A percentile compares a stretch with the other conserved stretches of the same genome.
Conservation (phyloP, 2,797 vertebrate genomes). For the Phaenicophaeus curvirostris region DNA sequence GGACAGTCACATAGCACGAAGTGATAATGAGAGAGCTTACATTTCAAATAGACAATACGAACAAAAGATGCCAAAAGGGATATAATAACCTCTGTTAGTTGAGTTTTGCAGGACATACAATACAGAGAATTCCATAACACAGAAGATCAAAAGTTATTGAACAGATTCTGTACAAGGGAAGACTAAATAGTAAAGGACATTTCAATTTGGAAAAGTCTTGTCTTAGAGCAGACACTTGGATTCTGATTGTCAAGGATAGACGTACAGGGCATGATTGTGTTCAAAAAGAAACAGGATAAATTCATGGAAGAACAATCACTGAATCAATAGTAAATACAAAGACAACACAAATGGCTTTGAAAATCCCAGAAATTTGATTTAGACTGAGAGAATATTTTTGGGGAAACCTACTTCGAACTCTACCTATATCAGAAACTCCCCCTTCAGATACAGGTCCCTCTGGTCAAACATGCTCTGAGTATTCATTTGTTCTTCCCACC, state of each 20-base stretch:
- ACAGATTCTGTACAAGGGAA: background rate
- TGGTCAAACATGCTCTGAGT: background rate
- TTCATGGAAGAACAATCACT: background rate
- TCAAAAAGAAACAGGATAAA: background rate
- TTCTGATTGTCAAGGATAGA: background rate
- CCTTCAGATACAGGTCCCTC: background rate
- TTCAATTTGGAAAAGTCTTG: background rate
- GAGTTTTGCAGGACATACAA: background rate
- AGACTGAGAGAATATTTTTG: background rate
- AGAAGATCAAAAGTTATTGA: background rate
- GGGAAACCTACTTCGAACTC: background rate
- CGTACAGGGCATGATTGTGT: background rate
- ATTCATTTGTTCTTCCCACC: background rate
- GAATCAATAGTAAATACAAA: background rate
- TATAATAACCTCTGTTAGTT: background rate
- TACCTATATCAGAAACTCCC: background rate
- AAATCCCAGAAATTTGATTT: background rate
- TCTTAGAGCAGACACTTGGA: background rate
- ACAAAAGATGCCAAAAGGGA: background rate
- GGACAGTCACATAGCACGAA: background rate
- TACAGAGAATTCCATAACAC: background rate
- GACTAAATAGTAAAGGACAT: background rate
- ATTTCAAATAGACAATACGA: background rate
- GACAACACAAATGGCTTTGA: background rate
- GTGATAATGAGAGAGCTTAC: background rate